These are phyloP conservation scores for Leptestheria dahalacensis DNA, from an alignment of 1,140 invertebrate genomes.

Conservation along the genomic window DNA sequence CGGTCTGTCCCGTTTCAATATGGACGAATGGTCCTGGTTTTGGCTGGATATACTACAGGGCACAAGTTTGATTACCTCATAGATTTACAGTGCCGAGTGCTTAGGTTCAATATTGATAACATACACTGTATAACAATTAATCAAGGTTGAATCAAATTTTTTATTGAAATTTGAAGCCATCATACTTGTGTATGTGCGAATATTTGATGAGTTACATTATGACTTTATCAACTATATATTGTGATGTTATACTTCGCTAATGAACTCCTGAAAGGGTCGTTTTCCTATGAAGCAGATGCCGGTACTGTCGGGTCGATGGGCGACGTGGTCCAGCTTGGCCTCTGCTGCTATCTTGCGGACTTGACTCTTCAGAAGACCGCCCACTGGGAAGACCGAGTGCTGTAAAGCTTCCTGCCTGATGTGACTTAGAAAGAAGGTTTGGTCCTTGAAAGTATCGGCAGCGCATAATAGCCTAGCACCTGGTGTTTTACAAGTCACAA, in stretches of 20 bases:
- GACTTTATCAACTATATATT: no score
- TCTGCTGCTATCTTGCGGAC: constrained; percentile 64
- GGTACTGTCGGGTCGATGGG: constrained; percentile 78
- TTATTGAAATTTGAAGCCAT: no score
- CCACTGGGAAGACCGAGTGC: constrained; percentile 81
- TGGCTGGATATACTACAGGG: constrained; percentile 59
- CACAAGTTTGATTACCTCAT: constrained; percentile 11
- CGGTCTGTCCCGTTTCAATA: constrained; percentile 51
- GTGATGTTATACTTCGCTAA: constrained; percentile 42
- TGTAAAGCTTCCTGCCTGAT: constrained; percentile 57
- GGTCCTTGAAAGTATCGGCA: constrained; percentile 68
- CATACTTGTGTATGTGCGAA: no score
- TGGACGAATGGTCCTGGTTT: constrained; percentile 68
- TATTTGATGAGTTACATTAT: no score
- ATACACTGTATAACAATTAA: no score
- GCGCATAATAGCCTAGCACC: constrained; percentile 53
- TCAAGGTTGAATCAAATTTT: no score
- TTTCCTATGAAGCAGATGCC: constrained; percentile 93
- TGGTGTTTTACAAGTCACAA: no score
- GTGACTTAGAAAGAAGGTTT: constrained; percentile 87
- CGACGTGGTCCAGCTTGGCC: constrained; percentile 52
- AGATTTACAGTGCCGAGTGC: not conserved
- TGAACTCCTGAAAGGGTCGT: constrained; percentile 38
- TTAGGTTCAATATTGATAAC: not conserved
- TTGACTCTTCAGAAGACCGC: constrained; percentile 50